phyloP scores from a whole-genome alignment of 2,113 vertebrate genomes.

The Thunnus thynnus region DNA sequence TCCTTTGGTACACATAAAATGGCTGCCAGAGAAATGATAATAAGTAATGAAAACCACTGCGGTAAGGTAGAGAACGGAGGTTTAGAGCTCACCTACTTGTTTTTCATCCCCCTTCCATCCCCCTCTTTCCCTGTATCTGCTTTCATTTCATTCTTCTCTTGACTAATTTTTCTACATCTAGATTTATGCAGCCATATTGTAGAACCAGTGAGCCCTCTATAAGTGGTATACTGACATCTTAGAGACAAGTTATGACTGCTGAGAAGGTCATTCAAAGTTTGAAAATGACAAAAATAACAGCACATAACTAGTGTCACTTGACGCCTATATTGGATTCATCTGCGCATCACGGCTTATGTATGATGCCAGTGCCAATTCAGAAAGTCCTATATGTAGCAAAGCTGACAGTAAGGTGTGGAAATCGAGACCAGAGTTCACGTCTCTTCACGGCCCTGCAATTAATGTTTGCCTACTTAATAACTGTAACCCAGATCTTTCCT shows the following conservation, averaged over 20 bases:
- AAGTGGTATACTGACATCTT: not conserved
- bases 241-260: not conserved
- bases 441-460: too few relatives aligned
- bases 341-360: too few relatives aligned
- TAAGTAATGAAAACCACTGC: constrained; percentile 31
- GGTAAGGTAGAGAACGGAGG: constrained; percentile 13
- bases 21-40: constrained; percentile 43
- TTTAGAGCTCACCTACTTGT: constrained; percentile 11
- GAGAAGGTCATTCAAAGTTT: not conserved
- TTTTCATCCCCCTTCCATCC: not conserved
- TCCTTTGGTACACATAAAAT: constrained; percentile 67
- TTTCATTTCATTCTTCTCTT: not conserved
- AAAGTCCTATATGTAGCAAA: too few relatives aligned
- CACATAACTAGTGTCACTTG: too few relatives aligned
- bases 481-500: too few relatives aligned
- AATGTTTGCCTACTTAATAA: too few relatives aligned
- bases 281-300: not conserved
- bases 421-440: too few relatives aligned
- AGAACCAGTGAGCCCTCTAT: not conserved
- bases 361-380: too few relatives aligned
- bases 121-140: not conserved
- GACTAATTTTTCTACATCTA: not conserved
- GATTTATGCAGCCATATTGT: not conserved
- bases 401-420: too few relatives aligned
- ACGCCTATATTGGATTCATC: too few relatives aligned